Evolutionary conservation across 2,888 invertebrate species (phyloP).

Genomic region (Nomada ferruginata): DNA sequence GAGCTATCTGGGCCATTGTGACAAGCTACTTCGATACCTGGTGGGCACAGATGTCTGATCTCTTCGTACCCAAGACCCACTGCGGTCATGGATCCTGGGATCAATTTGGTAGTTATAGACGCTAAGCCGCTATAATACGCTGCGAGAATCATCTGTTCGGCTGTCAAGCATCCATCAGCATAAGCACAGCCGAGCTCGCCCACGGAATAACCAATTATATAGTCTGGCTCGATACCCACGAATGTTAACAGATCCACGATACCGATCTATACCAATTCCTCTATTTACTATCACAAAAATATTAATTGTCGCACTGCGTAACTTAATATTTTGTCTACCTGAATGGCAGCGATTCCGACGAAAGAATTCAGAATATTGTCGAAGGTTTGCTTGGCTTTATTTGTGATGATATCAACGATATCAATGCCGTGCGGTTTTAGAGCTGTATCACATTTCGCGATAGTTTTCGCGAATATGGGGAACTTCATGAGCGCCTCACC

Average conservation of each 20-base stretch:
- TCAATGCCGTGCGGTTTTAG: constrained; percentile 87
- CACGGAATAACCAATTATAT: constrained; percentile 94
- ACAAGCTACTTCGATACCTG: constrained; percentile 93
- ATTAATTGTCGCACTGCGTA: no score
- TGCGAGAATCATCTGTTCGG: constrained; percentile 79
- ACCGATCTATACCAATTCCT: constrained; percentile 85
- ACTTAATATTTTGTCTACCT: constrained; percentile 79
- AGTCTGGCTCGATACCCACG: constrained; percentile 88
- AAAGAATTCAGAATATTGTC: constrained; percentile 89
- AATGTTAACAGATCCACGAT: constrained; percentile 88
- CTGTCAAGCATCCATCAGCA: constrained; percentile 95
- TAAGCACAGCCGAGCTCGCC: constrained; percentile 98
- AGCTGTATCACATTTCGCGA: constrained; percentile 86
- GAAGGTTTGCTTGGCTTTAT: constrained; percentile 86
- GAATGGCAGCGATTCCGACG: constrained; percentile 90
- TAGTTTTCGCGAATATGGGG: constrained; percentile 88
- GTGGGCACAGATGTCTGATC: constrained; percentile 88
- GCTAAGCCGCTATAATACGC: constrained; percentile 79
- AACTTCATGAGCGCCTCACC: constrained; percentile 88
- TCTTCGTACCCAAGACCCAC: constrained; percentile 89
- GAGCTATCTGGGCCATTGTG: constrained; percentile 94
- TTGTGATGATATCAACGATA: constrained; percentile 87
- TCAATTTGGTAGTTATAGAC: constrained; percentile 79
- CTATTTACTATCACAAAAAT: background rate
- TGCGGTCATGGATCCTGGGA: constrained; percentile 95